These are phyloP conservation scores for Drosophila suboccidentalis DNA, from an alignment of 2,888 invertebrate genomes.

Conservation along the genomic window DNA sequence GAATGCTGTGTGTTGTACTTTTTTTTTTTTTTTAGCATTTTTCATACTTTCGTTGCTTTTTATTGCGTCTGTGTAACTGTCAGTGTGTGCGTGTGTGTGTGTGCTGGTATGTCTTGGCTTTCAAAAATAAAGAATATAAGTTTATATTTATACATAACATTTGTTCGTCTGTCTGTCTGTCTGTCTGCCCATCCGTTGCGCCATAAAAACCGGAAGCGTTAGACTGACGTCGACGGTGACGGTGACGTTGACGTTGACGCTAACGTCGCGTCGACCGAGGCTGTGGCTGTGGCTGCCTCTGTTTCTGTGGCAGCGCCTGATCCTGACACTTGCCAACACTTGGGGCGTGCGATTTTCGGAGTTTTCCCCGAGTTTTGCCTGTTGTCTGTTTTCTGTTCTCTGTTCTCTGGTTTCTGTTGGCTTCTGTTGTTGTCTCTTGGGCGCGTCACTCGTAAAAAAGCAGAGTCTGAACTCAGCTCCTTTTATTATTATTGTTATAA, in stretches of 20 bases:
- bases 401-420: conserved; percentile 18
- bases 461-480: conserved; percentile 61
- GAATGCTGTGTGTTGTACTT: conserved; percentile 65
- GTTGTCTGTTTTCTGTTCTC: conserved; percentile 11
- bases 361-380: conserved; percentile 53
- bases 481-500: conserved; percentile 81
- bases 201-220: conserved; percentile 80
- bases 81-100: conserved; percentile 33
- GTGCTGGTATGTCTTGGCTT: conserved; percentile 59
- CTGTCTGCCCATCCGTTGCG: conserved; percentile 42
- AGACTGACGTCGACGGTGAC: conserved; percentile 47
- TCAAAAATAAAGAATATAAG: conserved; percentile 79
- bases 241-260: conserved; percentile 17
- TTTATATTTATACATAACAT: conserved; percentile 82
- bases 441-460: conserved; percentile 69
- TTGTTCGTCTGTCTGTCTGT: conserved; percentile 59
- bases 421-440: conserved; percentile 57
- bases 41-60: conserved; percentile 56
- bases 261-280: conserved; percentile 18
- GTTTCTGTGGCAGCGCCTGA: conserved; percentile 60
- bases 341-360: conserved; percentile 68
- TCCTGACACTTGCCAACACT: conserved; percentile 82
- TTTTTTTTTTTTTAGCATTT: conserved; percentile 35
- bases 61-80: conserved; percentile 39
- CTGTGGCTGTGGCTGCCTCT: not conserved